Conservation (phyloP, 2,888 invertebrate genomes). For the Andrena praecox region DNA sequence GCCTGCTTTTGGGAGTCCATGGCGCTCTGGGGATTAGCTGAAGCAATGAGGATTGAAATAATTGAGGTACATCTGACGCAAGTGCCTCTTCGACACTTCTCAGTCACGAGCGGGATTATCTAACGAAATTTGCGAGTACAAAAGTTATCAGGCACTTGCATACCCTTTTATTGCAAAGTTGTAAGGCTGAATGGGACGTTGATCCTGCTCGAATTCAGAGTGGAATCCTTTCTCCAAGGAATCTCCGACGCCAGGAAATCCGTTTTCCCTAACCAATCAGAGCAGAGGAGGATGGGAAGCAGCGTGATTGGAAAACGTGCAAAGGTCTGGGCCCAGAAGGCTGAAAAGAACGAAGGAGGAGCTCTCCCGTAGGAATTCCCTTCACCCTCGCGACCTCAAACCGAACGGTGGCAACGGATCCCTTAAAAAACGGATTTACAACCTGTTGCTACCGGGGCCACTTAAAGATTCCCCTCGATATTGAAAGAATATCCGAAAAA, state of each 20-base stretch:
- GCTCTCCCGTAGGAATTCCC: slow-evolving; percentile 82
- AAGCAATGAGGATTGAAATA: no score
- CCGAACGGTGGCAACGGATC: slow-evolving; percentile 78
- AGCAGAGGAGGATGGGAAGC: slow-evolving; percentile 69
- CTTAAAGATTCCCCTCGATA: slow-evolving; percentile 85
- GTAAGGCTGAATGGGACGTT: slow-evolving; percentile 31
- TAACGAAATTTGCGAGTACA: slow-evolving; percentile 18
- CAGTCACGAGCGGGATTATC: not conserved
- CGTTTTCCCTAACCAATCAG: slow-evolving; percentile 63
- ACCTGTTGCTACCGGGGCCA: slow-evolving; percentile 84
- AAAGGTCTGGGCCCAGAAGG: slow-evolving; percentile 74
- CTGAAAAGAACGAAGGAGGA: slow-evolving; percentile 57
- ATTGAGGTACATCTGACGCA: no score
- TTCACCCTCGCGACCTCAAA: slow-evolving; percentile 82
- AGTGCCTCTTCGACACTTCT: not conserved
- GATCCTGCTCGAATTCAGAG: slow-evolving; percentile 43
- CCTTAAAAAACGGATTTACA: slow-evolving; percentile 84
- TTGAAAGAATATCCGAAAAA: slow-evolving; percentile 84
- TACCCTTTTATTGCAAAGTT: slow-evolving; percentile 19
- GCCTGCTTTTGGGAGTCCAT: not conserved
- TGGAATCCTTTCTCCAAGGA: slow-evolving; percentile 49
- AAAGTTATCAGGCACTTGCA: not conserved
- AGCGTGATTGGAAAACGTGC: slow-evolving; percentile 83
- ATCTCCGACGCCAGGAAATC: slow-evolving; percentile 70
- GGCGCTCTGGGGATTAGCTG: not conserved